phyloP scores from a whole-genome alignment of 1,140 invertebrate genomes.

The Laupala kohalensis region DNA sequence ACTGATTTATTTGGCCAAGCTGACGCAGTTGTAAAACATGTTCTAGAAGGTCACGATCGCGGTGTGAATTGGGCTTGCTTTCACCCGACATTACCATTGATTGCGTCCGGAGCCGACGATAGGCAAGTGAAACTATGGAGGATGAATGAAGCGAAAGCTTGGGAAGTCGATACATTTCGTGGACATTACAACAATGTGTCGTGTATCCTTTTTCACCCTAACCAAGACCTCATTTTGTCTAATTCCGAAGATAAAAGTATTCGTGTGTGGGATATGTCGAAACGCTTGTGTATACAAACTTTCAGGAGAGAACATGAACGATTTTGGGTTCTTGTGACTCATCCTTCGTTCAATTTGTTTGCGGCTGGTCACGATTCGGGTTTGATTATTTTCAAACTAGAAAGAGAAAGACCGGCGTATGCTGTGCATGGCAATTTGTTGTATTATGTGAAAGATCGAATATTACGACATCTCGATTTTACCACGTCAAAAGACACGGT shows the following conservation, averaged over 20 bases:
- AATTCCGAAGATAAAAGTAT: conserved; percentile 98
- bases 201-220: conserved; percentile 92
- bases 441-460: conserved; percentile 93
- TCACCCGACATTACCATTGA: conserved; percentile 87
- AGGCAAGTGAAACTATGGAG: conserved; percentile 95
- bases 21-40: conserved; percentile 95
- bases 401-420: conserved; percentile 91
- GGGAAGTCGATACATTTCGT: conserved; percentile 97
- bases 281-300: conserved; percentile 87
- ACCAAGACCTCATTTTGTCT: conserved; percentile 93
- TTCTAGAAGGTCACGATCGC: conserved; percentile 91
- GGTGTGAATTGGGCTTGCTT: conserved; percentile 98
- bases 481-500: conserved; percentile 82
- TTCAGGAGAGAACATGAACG: conserved; percentile 91
- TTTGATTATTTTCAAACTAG: conserved; percentile 73
- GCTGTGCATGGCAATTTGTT: conserved; percentile 85
- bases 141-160: conserved; percentile 97
- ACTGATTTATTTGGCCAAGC: conserved; percentile 95
- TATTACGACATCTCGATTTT: conserved; percentile 83
- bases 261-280: conserved; percentile 97
- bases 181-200: conserved; percentile 99
- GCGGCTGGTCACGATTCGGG: conserved; percentile 93
- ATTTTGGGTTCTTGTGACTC: conserved; percentile 91
- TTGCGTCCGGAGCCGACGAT: conserved; percentile 96
- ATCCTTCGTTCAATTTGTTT: conserved; percentile 75